These are phyloP conservation scores for Drosophila multiciliata DNA, from an alignment of 2,888 invertebrate species.

Conservation along the genomic window DNA sequence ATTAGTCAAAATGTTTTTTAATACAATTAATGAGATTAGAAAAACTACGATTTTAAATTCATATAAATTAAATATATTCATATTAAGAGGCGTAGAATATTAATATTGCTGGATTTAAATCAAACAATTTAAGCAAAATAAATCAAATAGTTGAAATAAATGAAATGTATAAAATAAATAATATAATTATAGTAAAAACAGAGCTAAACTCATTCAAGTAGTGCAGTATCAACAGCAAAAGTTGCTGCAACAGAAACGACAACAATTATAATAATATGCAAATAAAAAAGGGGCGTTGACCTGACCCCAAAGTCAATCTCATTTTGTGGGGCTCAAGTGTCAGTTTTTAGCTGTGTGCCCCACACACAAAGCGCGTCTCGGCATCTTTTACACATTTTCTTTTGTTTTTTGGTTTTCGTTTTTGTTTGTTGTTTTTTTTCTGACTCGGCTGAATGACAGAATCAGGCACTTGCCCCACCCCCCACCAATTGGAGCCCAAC, in stretches of 20 bases:
- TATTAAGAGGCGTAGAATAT: not conserved
- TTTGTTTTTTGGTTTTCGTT: conserved; percentile 1
- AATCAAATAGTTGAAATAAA: not conserved
- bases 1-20: not conserved
- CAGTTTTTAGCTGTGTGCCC: conserved; percentile 4
- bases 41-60: not conserved
- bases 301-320: conserved; percentile 45
- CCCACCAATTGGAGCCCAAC: conserved; percentile 13
- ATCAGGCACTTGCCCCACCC: conserved; percentile 1
- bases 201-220: conserved; percentile 22
- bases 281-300: conserved; percentile 62
- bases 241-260: conserved; percentile 1
- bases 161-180: not conserved
- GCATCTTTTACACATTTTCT: not conserved
- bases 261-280: conserved; percentile 29
- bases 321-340: conserved; percentile 33
- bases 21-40: not conserved
- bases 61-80: not conserved
- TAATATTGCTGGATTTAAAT: not conserved
- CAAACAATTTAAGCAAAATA: not conserved
- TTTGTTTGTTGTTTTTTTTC: conserved; percentile 4
- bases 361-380: conserved; percentile 24
- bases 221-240: conserved; percentile 10
- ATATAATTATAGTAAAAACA: not conserved
- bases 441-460: not conserved